Evolutionary conservation across 2,113 vertebrate species (phyloP).

Genomic region (Antigone vipio): DNA sequence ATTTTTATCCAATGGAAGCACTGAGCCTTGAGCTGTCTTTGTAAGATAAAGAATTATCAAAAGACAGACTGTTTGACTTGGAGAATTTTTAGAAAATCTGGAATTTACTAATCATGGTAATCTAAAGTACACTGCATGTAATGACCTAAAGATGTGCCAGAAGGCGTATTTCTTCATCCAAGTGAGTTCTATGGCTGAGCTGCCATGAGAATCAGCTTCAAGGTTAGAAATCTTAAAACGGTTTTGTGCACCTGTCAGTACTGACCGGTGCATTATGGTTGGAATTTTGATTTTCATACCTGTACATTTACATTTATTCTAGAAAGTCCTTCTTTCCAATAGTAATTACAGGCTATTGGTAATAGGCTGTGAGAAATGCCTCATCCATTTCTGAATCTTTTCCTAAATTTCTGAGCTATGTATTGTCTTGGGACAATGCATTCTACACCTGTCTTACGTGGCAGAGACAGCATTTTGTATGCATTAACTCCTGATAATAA

Average conservation of each 20-base stretch:
- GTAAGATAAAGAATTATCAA: slow-evolving; percentile 31
- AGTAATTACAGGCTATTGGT: not conserved
- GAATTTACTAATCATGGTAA: not conserved
- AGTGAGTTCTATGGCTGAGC: not conserved
- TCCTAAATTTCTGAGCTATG: not conserved
- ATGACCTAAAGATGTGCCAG: not conserved
- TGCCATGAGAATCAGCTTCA: not conserved
- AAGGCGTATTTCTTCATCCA: not conserved
- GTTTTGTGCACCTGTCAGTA: not conserved
- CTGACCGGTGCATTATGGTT: not conserved
- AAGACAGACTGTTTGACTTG: not conserved
- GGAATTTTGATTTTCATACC: not conserved
- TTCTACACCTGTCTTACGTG: not conserved
- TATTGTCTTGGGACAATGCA: not conserved
- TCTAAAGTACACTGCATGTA: not conserved
- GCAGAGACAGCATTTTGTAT: not conserved
- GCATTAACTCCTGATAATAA: not conserved
- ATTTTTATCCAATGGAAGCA: slow-evolving; percentile 3
- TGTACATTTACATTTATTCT: not conserved
- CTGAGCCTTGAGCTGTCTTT: not conserved
- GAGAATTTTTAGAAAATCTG: slow-evolving; percentile 15
- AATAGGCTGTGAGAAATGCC: not conserved
- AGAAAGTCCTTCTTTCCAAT: not conserved
- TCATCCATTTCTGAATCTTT: not conserved
- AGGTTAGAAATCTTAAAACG: not conserved